Conservation (phyloP, 2,113 vertebrate species). For the Nibea albiflora region DNA sequence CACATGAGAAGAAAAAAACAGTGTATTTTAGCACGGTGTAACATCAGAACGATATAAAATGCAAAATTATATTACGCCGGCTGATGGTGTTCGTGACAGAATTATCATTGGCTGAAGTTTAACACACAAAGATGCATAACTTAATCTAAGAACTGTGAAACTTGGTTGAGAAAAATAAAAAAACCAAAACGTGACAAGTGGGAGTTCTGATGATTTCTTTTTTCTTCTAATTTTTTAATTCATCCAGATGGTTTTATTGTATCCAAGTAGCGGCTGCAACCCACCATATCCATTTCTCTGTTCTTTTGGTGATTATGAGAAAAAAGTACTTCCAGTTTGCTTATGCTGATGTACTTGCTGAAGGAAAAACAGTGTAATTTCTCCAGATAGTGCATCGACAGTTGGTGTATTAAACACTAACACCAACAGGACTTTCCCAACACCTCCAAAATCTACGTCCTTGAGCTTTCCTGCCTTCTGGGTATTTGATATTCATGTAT, state of each 20-base stretch:
- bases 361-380: not conserved
- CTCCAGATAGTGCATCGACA: not conserved
- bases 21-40: slow-evolving; percentile 11
- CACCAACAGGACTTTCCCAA: not conserved
- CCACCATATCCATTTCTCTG: not conserved
- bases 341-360: not conserved
- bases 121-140: not conserved
- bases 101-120: not conserved
- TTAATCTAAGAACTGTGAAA: not conserved
- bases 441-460: not conserved
- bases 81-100: not conserved
- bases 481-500: slow-evolving; percentile 41
- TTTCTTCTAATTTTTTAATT: slow-evolving; percentile 13
- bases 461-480: not conserved
- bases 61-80: not conserved
- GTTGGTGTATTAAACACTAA: not conserved
- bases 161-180: not conserved
- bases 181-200: not conserved
- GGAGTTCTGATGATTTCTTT: slow-evolving; percentile 27
- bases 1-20: not conserved
- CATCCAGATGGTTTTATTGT: slow-evolving; percentile 21
- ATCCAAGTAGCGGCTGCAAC: not conserved
- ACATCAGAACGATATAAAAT: not conserved
- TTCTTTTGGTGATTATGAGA: not conserved
- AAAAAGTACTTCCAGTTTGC: not conserved